Percentiles rank a stretch among this genome's conserved stretches.
phyloP scores from a whole-genome alignment of 2,888 invertebrate species.

The Watsonalla binaria region DNA sequence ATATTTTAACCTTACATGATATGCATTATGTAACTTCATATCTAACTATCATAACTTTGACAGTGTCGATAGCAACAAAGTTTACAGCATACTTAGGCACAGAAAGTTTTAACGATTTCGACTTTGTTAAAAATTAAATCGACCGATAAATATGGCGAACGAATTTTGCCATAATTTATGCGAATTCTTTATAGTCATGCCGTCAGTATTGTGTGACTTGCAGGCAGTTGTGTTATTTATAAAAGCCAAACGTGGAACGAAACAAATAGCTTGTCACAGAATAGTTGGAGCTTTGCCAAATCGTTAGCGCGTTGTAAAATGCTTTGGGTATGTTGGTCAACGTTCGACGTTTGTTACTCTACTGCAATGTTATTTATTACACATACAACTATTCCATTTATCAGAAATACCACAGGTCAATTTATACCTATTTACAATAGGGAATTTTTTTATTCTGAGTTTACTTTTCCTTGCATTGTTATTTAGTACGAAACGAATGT shows the following conservation, averaged over 20 bases:
- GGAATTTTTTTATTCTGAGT: neutral
- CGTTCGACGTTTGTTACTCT: constrained; percentile 48
- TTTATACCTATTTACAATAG: neutral
- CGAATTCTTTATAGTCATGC: constrained; percentile 25
- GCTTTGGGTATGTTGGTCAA: constrained; percentile 64
- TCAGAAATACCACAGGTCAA: neutral
- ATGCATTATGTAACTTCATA: too few species aligned
- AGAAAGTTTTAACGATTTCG: neutral
- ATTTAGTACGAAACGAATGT: neutral
- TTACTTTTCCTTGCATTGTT: neutral
- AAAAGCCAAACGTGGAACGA: constrained; percentile 46
- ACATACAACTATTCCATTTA: neutral
- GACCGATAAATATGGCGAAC: neutral
- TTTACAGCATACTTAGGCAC: too few species aligned
- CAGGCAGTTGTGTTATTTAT: constrained; percentile 53
- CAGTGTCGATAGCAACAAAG: too few species aligned
- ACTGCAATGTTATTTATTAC: neutral
- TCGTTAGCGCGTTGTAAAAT: constrained; percentile 61
- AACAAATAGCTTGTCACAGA: constrained; percentile 62
- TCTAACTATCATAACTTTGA: too few species aligned
- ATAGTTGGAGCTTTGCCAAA: constrained; percentile 67
- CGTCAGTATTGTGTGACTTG: constrained; percentile 34
- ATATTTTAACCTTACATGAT: too few species aligned
- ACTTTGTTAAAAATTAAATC: neutral
- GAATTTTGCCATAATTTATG: constrained; percentile 17